A percentile compares a stretch with the other conserved stretches of the same genome.
Evolutionary conservation across 2,113 vertebrate species (phyloP).

Genomic region (Lagopus leucura): DNA sequence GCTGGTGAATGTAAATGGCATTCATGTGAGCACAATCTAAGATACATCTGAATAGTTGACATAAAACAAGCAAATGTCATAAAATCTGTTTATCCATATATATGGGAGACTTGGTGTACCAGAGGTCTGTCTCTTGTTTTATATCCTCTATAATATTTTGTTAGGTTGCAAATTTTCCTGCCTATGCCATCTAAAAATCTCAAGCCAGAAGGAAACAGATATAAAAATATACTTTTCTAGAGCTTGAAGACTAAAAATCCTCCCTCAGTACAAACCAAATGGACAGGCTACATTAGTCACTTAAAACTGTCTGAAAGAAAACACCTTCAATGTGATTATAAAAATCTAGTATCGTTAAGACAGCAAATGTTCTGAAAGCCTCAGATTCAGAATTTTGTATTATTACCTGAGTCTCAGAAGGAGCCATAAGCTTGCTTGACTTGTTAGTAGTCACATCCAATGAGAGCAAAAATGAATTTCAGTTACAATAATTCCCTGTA

Average conservation of each 20-base stretch:
- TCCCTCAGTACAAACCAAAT: neutral
- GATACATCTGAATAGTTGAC: neutral
- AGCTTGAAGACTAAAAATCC: neutral
- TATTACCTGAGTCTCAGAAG: neutral
- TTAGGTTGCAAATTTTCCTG: neutral
- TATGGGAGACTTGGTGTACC: neutral
- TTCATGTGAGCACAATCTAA: neutral
- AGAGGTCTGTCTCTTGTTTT: neutral
- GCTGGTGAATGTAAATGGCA: neutral
- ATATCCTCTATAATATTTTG: neutral
- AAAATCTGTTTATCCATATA: neutral
- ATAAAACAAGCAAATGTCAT: neutral
- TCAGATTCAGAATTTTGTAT: neutral
- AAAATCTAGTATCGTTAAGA: neutral
- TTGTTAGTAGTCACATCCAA: constrained; percentile 14
- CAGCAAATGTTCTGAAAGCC: neutral
- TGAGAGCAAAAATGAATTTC: neutral
- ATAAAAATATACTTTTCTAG: neutral
- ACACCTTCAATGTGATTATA: neutral
- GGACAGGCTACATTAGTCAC: neutral
- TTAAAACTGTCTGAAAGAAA: neutral
- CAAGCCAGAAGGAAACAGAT: neutral
- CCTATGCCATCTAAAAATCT: neutral
- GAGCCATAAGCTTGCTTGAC: neutral
- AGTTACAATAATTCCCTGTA: neutral